Evolutionary conservation across 2,113 vertebrate species (phyloP).

Genomic region (Ibidorhyncha struthersii): DNA sequence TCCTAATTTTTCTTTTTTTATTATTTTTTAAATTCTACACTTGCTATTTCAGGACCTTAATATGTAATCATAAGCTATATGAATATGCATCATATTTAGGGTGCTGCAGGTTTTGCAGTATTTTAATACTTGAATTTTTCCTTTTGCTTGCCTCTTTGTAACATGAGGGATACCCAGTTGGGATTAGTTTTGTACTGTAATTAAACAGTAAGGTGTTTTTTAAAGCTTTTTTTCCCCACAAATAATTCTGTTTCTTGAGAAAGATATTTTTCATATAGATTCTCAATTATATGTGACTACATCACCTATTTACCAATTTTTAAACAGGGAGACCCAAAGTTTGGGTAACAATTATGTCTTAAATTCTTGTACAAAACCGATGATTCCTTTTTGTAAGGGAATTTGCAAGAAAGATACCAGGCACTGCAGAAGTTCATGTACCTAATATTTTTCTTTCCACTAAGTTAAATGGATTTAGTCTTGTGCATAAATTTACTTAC

Average conservation of each 20-base stretch:
- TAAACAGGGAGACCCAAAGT: neutral
- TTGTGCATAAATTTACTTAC: neutral
- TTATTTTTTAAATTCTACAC: neutral
- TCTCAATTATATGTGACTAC: neutral
- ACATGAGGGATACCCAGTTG: neutral
- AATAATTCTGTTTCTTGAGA: neutral
- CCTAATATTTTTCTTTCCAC: neutral
- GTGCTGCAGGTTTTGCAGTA: neutral
- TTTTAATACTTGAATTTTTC: neutral
- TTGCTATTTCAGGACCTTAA: neutral
- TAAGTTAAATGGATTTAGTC: neutral
- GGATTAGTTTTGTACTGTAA: neutral
- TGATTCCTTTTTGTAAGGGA: neutral
- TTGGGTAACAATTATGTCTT: neutral
- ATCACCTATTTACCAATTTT: neutral
- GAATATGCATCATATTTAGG: neutral
- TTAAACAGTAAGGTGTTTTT: neutral
- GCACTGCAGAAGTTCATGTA: neutral
- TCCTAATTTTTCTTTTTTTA: neutral
- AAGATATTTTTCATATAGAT: neutral
- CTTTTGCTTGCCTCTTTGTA: neutral
- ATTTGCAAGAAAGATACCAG: neutral
- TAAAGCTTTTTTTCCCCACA: rapidly evolving
- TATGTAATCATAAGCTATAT: neutral
- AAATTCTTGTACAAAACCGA: rapidly evolving